Base-by-base conservation (phyloP, 1,140 invertebrate species). In the Helicorthomorpha holstii region DNA sequence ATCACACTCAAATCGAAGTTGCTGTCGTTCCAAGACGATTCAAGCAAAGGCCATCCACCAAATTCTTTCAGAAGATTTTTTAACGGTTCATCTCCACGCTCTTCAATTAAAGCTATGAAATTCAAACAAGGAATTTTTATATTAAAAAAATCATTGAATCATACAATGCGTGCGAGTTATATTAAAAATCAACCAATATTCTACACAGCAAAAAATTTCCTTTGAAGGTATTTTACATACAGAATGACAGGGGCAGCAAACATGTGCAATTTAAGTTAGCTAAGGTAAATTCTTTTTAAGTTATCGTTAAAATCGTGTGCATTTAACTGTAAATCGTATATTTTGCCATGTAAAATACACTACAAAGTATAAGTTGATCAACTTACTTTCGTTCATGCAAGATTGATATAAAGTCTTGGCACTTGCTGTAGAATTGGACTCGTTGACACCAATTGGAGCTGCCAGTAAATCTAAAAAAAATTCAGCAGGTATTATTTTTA, bases 31-130 rank as follows among this genome's bases (percentile, higher is more conserved):
- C 81, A 85, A 2, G 74, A 58, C 1, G 69, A 60, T 24, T 77
- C 68, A 2, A 91, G 60, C 1, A 92, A 77, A 0, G 89, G 89
- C 89, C 83, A 91, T 1, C 85, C 84, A 26, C 87, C 88, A 1
- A 92, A 65, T 43, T 79, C 65, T 1, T 81, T 66, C 23, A 93
- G 65, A 26, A 92, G 69, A 29, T 75, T 67, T 25, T 83, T 57
- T 7, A 93, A 65, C 1, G 88, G 86, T 52, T 73, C 69, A 55
- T 81, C 75, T 25, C 77, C 79, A 50, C 83, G 72, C 57, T 73
- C 66, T 58, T 82, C 72, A 46, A 73, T 69, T 19, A 59, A 52
- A 21, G 53, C 69, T 66, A n/a, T n/a, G n/a, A n/a, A n/a, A n/a
- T n/a, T n/a, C n/a, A n/a, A n/a, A n/a, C n/a, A n/a, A n/a, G n/a